Base-by-base conservation (phyloP, 2,113 vertebrate genomes). In the Eupsittula cactorum region DNA sequence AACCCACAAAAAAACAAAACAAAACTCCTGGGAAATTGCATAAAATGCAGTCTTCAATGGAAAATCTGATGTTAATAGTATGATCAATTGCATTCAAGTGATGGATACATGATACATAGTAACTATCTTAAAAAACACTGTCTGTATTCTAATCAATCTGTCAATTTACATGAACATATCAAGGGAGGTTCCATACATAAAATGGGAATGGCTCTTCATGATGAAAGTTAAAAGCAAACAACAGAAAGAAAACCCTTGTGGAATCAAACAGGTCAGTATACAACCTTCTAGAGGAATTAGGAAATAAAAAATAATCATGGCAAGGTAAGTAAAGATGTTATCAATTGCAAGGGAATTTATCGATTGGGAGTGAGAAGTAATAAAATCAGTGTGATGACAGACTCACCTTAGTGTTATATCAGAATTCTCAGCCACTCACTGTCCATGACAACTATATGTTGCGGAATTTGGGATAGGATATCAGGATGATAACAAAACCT, bases 131-230 rank as follows among this genome's bases (percentile, higher is more conserved):
- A 55, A 73, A 90, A 70, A 9, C 4, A 68, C 15, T 68, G 16
- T 57, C 11, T 73, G 19, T 23, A 27, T 65, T 81, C 52, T 68
- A 33, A 50, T 65, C 21, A 18, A 57, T 35, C 23, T 83, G 6
- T 19, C 47, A 13, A 60, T 85, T 77, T 59, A 47, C 8, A 5
- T 65, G 49, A 82, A 35, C 3, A 7, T 60, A 31, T 35, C 7
- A 52, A 44, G 13, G 15, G 25, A 57, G 5, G 4, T 9, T 50
- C 29, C 33, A 4, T n/a, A 8, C 7, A 10, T 52, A 79, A 19
- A 1, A 0, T 74, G 47, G 5, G 19, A 3, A 73, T 41, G 6
- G 13, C 3, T 59, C 9, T 71, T 87, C 3, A 7, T 35, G 11
- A 46, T 19, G 33, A 73, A 19, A 79, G 6, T 42, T 67, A 75